Evolutionary conservation across 1,140 invertebrate genomes (phyloP).

Genomic region (Rhagoletis pomonella): DNA sequence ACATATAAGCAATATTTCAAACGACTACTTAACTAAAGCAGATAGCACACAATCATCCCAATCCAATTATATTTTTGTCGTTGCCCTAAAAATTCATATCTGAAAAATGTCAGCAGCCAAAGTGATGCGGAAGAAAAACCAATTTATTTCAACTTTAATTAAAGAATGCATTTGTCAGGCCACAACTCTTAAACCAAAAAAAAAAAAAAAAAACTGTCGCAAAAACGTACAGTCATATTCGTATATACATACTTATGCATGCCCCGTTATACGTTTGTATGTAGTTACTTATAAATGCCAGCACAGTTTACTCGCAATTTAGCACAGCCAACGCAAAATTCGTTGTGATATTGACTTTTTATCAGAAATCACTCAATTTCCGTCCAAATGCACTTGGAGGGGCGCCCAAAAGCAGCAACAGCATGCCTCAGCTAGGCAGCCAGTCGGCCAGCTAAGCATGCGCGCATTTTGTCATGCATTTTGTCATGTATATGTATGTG

Average conservation of each 20-base stretch:
- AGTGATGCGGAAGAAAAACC: slow-evolving; percentile 33
- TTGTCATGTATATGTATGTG: neutral
- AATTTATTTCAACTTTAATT: slow-evolving; percentile 33
- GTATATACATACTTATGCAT: neutral
- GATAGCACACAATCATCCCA: neutral
- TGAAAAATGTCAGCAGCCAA: neutral
- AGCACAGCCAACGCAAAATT: slow-evolving; percentile 42
- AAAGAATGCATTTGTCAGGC: slow-evolving; percentile 1
- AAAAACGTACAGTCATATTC: neutral
- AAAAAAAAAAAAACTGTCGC: neutral
- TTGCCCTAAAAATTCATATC: slow-evolving; percentile 22
- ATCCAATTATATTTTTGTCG: neutral
- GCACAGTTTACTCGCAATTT: neutral
- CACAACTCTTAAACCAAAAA: neutral
- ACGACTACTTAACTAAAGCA: neutral
- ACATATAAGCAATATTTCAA: no score
- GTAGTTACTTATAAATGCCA: neutral
- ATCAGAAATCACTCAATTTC: slow-evolving; percentile 51
- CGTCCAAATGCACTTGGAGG: slow-evolving; percentile 43
- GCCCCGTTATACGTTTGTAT: neutral
- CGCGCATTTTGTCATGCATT: neutral
- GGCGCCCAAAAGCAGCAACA: neutral
- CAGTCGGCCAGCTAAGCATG: slow-evolving; percentile 26
- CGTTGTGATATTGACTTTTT: slow-evolving; percentile 42
- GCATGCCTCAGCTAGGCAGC: slow-evolving; percentile 1